These are phyloP conservation scores for Centrocercus urophasianus DNA, from an alignment of 2,113 vertebrate species.

Conservation along the genomic window DNA sequence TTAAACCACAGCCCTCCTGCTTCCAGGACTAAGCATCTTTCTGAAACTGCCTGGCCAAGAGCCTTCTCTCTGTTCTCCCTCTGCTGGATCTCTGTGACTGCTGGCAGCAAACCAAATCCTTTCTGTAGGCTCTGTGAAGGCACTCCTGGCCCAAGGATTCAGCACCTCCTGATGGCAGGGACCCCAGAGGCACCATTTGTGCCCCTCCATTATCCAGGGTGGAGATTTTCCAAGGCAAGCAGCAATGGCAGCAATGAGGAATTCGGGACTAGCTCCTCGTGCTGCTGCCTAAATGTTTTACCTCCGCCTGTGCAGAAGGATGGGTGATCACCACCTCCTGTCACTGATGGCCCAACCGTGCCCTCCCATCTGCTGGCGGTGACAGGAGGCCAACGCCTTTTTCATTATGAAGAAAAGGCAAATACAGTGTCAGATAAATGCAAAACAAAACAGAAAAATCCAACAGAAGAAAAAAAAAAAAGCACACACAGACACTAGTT, in stretches of 20 bases:
- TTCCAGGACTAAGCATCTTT: not conserved
- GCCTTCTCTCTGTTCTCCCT: not conserved
- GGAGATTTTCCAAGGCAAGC: not conserved
- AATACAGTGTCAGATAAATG: not conserved
- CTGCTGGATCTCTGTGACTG: not conserved
- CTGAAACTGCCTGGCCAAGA: not conserved
- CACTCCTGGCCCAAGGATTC: not conserved
- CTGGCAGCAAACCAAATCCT: not conserved
- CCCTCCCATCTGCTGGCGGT: not conserved
- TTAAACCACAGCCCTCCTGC: not conserved
- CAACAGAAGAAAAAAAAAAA: not conserved
- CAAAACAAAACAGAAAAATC: not conserved
- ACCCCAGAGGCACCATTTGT: not conserved
- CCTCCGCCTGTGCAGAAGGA: not conserved
- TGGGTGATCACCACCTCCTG: not conserved
- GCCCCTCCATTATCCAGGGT: fast-evolving
- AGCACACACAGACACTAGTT: fast-evolving
- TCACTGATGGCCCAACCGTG: not conserved
- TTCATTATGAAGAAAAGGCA: not conserved
- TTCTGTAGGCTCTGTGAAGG: not conserved
- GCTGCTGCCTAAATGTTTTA: not conserved
- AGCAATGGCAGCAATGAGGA: not conserved
- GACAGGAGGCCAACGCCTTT: not conserved
- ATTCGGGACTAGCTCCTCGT: not conserved
- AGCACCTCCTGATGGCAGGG: not conserved